Evolutionary conservation across 2,888 invertebrate genomes (phyloP).

Genomic region (Brassicogethes aeneus): DNA sequence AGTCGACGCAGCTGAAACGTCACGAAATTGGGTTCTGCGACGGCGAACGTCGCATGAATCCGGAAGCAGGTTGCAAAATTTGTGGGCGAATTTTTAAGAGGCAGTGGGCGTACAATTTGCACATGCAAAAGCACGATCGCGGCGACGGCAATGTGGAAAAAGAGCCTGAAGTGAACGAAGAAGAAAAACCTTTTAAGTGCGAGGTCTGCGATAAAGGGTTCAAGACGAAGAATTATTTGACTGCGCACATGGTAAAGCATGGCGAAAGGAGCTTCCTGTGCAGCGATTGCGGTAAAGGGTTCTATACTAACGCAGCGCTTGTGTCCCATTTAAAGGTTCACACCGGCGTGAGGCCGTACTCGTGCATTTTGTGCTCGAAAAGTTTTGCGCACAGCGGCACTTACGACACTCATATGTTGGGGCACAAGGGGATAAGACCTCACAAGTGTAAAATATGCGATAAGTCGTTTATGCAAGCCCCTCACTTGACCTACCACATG

Average conservation of each 20-base stretch:
- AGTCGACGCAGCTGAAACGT: slow-evolving; percentile 7
- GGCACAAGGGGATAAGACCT: slow-evolving; percentile 27
- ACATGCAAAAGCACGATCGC: slow-evolving; percentile 14
- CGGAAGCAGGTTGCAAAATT: slow-evolving; percentile 12
- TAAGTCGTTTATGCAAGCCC: slow-evolving; percentile 28
- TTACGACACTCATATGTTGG: slow-evolving; percentile 24
- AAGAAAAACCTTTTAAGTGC: slow-evolving; percentile 6
- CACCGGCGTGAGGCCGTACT: slow-evolving; percentile 27
- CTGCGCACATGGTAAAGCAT: slow-evolving; percentile 17
- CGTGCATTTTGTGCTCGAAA: slow-evolving; percentile 25
- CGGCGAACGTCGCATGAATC: background rate
- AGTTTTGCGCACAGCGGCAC: slow-evolving; percentile 23
- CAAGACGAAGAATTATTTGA: slow-evolving; percentile 15
- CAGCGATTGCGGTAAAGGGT: slow-evolving; percentile 22
- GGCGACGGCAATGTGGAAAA: background rate
- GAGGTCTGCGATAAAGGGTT: slow-evolving; percentile 11
- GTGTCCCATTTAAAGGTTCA: slow-evolving; percentile 23
- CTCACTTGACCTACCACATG: slow-evolving; percentile 29
- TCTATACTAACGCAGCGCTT: slow-evolving; percentile 21
- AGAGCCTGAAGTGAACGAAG: background rate
- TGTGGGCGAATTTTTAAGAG: slow-evolving; percentile 17
- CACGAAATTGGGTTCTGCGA: slow-evolving; percentile 8
- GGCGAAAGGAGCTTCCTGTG: slow-evolving; percentile 22
- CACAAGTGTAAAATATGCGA: slow-evolving; percentile 37
- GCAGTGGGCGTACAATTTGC: slow-evolving; percentile 11